Conservation (phyloP, 2,113 vertebrate species). For the Odocoileus hemionus region DNA sequence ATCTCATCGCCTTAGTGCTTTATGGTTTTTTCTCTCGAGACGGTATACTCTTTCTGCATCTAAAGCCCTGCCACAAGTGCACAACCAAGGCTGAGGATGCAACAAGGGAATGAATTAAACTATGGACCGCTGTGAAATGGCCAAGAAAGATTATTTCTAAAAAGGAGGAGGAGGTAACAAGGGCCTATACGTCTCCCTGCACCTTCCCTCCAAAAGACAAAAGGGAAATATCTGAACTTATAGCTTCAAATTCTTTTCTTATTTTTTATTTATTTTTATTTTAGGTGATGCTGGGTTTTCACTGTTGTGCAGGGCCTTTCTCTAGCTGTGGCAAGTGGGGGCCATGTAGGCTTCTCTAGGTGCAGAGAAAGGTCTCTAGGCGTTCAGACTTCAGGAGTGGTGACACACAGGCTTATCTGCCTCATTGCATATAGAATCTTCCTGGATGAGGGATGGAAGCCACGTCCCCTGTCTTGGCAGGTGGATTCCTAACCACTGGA, state of each 20-base stretch:
- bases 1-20: neutral
- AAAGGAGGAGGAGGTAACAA: neutral
- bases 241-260: neutral
- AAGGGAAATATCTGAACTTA: neutral
- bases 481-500: neutral
- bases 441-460: neutral
- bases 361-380: neutral
- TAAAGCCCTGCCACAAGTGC: neutral
- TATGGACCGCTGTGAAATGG: neutral
- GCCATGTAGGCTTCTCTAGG: neutral
- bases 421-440: neutral
- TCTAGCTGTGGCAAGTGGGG: neutral
- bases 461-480: neutral
- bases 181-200: neutral
- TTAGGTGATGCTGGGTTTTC: neutral
- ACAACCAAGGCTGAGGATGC: neutral
- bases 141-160: neutral
- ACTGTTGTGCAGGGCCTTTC: neutral
- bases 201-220: neutral
- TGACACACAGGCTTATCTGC: neutral
- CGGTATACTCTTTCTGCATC: neutral
- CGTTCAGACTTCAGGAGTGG: neutral
- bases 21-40: neutral
- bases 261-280: neutral
- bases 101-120: neutral